phyloP scores from a whole-genome alignment of 1,140 invertebrate genomes.

The Drosophila cardini region DNA sequence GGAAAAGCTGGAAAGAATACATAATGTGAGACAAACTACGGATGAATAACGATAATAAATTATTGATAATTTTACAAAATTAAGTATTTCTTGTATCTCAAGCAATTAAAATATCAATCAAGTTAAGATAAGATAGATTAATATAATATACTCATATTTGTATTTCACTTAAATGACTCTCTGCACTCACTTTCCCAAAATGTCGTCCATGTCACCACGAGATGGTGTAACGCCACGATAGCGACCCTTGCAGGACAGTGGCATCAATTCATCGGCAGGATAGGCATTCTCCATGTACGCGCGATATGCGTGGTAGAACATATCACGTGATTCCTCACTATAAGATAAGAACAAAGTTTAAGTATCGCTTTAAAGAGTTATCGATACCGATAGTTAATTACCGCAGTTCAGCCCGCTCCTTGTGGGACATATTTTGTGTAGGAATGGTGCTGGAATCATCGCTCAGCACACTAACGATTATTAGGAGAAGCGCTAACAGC shows the following conservation, averaged over 20 bases:
- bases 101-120: too few relatives aligned
- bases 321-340: constrained; percentile 90
- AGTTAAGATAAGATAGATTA: background rate
- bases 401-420: constrained; percentile 86
- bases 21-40: too few relatives aligned
- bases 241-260: constrained; percentile 96
- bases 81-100: too few relatives aligned
- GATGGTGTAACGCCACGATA: constrained; percentile 94
- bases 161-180: constrained; percentile 5
- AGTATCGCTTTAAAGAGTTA: background rate
- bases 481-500: constrained; percentile 39
- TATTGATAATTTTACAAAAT: too few relatives aligned
- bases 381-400: constrained; percentile 63
- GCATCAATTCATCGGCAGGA: constrained; percentile 99
- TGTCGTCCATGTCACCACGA: constrained; percentile 98
- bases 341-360: constrained; percentile 3
- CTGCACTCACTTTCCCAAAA: constrained; percentile 95
- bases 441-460: constrained; percentile 70
- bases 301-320: constrained; percentile 99
- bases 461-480: constrained; percentile 53
- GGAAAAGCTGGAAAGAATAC: constrained; percentile 92
- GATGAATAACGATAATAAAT: too few relatives aligned
- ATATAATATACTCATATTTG: too few relatives aligned
- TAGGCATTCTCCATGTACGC: constrained; percentile 99
- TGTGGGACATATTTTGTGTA: constrained; percentile 86